Evolutionary conservation across 2,113 vertebrate species (phyloP).

Genomic region (Tor tambroides): DNA sequence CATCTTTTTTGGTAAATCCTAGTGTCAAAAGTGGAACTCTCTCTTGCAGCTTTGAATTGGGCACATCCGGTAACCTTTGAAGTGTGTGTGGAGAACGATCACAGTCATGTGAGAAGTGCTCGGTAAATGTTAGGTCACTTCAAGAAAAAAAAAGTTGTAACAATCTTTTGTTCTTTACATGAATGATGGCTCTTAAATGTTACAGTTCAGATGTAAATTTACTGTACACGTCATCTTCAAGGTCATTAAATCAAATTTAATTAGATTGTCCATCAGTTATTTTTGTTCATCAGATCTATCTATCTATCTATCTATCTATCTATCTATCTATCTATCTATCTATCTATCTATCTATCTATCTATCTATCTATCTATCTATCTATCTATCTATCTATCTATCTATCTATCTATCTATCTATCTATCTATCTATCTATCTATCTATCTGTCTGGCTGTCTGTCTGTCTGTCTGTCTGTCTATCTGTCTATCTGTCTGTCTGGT

Average conservation of each 20-base stretch:
- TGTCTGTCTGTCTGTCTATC: too few relatives aligned
- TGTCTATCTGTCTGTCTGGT: too few relatives aligned
- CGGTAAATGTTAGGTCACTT: conserved; percentile 22
- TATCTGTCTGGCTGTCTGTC: too few relatives aligned
- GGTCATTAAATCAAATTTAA: neutral
- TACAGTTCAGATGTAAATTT: neutral
- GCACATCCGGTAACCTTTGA: conserved; percentile 9
- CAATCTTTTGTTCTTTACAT: neutral
- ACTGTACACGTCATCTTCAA: neutral
- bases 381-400: neutral
- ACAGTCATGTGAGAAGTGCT: neutral
- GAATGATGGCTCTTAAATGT: neutral
- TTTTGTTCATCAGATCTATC: neutral
- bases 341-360: neutral
- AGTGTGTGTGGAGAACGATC: neutral
- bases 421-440: too few relatives aligned
- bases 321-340: neutral
- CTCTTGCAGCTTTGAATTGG: conserved; percentile 6
- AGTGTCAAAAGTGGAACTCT: conserved; percentile 25
- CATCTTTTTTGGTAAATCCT: conserved; percentile 36
- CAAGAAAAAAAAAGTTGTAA: neutral
- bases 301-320: too few relatives aligned
- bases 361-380: neutral
- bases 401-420: neutral
- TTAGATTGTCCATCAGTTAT: conserved; percentile 3